phyloP scores from a whole-genome alignment of 2,797 vertebrate species.

The Parauchenoglanis ngamensis region DNA sequence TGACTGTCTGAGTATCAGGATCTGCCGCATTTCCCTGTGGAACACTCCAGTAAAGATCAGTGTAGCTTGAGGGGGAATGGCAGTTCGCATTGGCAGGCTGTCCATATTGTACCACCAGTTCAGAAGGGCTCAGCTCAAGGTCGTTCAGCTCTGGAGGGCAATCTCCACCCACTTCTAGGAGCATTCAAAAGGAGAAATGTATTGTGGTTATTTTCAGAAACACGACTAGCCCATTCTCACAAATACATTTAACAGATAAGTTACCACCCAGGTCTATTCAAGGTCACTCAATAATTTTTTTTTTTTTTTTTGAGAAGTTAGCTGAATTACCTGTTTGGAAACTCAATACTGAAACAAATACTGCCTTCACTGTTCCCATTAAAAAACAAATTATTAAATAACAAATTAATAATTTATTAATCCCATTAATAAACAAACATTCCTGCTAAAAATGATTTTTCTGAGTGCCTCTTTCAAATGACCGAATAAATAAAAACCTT shows the following conservation, averaged over 20 bases:
- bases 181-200: neutral
- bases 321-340: neutral
- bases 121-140: conserved; percentile 37
- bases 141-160: neutral
- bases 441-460: neutral
- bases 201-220: neutral
- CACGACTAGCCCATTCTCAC: neutral
- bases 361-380: neutral
- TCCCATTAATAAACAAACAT: neutral
- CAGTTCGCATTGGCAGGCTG: conserved; percentile 58
- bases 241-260: neutral
- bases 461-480: neutral
- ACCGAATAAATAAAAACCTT: neutral
- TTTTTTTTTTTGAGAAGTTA: neutral
- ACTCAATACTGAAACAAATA: neutral
- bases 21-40: fast-evolving
- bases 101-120: conserved; percentile 61
- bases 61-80: neutral
- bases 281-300: neutral
- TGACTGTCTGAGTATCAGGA: neutral
- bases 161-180: neutral
- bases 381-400: neutral
- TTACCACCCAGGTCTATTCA: neutral
- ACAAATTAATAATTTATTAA: neutral
- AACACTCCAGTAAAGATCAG: neutral